These are phyloP conservation scores for Acanthurus lineatus DNA, from an alignment of 2,797 vertebrate genomes.

Conservation along the genomic window DNA sequence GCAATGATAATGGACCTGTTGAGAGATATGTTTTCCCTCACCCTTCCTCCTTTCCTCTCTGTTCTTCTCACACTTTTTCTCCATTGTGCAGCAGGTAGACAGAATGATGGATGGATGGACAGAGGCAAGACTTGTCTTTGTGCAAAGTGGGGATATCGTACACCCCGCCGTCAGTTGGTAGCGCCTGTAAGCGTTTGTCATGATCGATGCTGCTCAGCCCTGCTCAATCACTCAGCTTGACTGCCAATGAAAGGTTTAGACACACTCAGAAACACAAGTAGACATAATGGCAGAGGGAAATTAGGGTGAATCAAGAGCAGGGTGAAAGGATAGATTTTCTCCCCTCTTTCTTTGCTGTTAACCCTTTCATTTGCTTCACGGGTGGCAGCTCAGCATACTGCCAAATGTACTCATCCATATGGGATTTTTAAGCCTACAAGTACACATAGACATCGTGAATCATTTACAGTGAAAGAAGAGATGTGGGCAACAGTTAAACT, in stretches of 20 bases:
- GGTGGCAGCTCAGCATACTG: constrained; percentile 66
- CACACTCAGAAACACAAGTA: constrained; percentile 72
- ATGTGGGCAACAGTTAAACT: constrained; percentile 78
- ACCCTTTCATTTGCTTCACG: constrained; percentile 74
- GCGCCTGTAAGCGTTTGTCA: constrained; percentile 65
- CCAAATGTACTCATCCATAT: constrained; percentile 67
- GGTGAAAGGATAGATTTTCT: constrained; percentile 70
- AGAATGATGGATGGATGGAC: constrained; percentile 77
- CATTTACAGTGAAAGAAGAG: constrained; percentile 82
- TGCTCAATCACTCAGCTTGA: constrained; percentile 73
- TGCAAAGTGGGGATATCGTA: constrained; percentile 52
- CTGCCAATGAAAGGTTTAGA: constrained; percentile 70
- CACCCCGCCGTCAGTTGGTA: constrained; percentile 62
- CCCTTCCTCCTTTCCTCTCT: constrained; percentile 35
- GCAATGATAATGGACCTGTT: constrained; percentile 74
- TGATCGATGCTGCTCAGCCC: constrained; percentile 74
- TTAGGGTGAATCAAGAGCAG: constrained; percentile 57
- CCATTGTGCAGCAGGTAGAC: constrained; percentile 74
- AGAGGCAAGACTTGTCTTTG: constrained; percentile 38
- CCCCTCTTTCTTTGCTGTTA: constrained; percentile 56
- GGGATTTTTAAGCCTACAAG: constrained; percentile 68
- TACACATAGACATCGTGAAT: constrained; percentile 82
- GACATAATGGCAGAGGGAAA: constrained; percentile 70
- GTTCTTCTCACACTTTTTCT: constrained; percentile 57
- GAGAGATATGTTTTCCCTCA: constrained; percentile 57